Evolutionary conservation across 2,113 vertebrate species (phyloP), one percentile per base, ranked within the genome.

Genomic region (Epinephelus cyanopodus): DNA sequence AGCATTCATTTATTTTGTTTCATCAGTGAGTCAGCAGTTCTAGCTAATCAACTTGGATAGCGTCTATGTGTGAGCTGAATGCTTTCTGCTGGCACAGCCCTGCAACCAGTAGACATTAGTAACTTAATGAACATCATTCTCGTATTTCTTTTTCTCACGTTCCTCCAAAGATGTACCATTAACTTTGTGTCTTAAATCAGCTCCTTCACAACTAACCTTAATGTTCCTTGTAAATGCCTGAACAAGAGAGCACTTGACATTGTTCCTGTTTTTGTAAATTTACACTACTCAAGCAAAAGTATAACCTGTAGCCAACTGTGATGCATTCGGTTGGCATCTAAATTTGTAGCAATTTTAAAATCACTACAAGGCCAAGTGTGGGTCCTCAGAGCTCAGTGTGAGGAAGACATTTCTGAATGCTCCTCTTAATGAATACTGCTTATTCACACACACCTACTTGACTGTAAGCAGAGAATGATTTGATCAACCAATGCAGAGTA

Each of bases 391-490:
- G 19, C 27, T 18, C 25, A 15, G 23, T n/a, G 25, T 58, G 14
- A 17, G 21, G 71, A 37, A 39, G 8, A 17, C 56, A 29, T 29
- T 29, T 65, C 9, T 60, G 14, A 75, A 72, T 54, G 33, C 29
- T 60, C 27, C 42, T 17, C 12, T 48, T n/a, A 39, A 62, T 56
- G 8, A 63, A 61, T 73, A n/a, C 11, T 45, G 47, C 19, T 68
- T 25, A 67, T 58, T 67, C 14, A 47, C n/a, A 15, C 14, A 27
- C 1, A 29, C 57, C 39, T 13, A 52, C 54, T 61, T 74, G 54
- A 76, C 48, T 85, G 37, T 23, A 54, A 33, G n/a, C 37, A 73
- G 19, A n/a, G 79, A 39, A 47, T 2, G 0, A 47, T 58, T n/a
- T 25, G 11, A 75, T 83, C 27, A 71, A 37, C 23, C 0, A 10